Conservation (phyloP, 1,140 invertebrate species). For the Venturia canescens region DNA sequence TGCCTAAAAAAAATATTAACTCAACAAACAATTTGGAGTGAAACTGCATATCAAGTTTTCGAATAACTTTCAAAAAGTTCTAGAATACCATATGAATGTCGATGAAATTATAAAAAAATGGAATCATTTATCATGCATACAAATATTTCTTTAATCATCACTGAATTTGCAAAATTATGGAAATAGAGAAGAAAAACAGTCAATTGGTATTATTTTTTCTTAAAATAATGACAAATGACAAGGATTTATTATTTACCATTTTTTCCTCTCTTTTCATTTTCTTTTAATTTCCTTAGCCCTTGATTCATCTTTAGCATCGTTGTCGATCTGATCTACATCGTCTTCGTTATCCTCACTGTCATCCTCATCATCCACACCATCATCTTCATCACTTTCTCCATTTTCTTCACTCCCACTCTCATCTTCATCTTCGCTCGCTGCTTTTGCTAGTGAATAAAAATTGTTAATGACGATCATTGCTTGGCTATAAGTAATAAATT, state of each 20-base stretch:
- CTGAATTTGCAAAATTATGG: too few relatives aligned
- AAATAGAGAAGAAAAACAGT: too few relatives aligned
- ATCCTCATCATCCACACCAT: conserved; percentile 63
- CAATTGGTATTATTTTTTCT: too few relatives aligned
- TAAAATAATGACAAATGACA: too few relatives aligned
- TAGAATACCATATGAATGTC: too few relatives aligned
- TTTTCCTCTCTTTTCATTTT: conserved; percentile 68
- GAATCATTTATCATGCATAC: background rate
- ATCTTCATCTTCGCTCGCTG: conserved; percentile 53
- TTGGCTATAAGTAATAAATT: too few relatives aligned
- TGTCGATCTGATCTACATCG: conserved; percentile 52
- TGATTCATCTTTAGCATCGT: conserved; percentile 65
- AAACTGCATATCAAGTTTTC: too few relatives aligned
- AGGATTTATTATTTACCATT: conserved; percentile 62
- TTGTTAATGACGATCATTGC: conserved; percentile 45
- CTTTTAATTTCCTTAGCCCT: too few relatives aligned
- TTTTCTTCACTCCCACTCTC: conserved; percentile 57
- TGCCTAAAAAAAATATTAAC: conserved; percentile 74
- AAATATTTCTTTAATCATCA: too few relatives aligned
- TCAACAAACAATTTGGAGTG: background rate
- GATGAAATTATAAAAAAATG: conserved; percentile 13
- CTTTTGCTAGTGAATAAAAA: conserved; percentile 60
- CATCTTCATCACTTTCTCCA: conserved; percentile 47
- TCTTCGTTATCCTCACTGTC: conserved; percentile 56
- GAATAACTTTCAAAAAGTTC: too few relatives aligned